Evolutionary conservation across 37 sponge, comb jelly and placozoan species (phyloP).

Genomic region (Theonella swinhoei): DNA sequence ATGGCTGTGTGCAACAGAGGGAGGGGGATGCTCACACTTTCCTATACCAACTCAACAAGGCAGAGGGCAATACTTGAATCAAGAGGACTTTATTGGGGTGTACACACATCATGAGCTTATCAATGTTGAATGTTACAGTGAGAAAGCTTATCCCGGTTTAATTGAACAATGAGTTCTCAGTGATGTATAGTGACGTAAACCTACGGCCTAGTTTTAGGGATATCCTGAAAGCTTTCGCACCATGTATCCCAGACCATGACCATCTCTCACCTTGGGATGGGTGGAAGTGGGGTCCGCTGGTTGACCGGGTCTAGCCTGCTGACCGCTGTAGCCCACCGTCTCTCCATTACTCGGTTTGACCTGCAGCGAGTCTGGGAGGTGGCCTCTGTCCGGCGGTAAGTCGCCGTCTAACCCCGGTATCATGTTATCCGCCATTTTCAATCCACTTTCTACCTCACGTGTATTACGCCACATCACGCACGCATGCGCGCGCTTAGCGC

Average conservation of each 20-base stretch:
- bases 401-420: constrained; percentile 47
- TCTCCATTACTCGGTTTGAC: background rate
- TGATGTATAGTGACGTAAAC: no score
- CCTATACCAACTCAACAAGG: background rate
- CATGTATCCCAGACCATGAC: no score
- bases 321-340: background rate
- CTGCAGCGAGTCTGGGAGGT: constrained; percentile 11
- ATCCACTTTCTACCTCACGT: background rate
- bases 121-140: no score
- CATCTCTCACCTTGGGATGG: background rate
- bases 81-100: background rate
- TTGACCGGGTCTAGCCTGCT: background rate
- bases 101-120: no score
- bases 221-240: no score
- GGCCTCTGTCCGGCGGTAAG: constrained; percentile 2
- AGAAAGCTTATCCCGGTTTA: no score
- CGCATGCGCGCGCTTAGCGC: constrained; percentile 9
- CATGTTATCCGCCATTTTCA: constrained; percentile 47
- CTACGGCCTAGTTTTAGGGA: no score
- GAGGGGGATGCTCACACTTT: no score
- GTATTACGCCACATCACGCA: background rate
- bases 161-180: no score
- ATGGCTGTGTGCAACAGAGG: no score
- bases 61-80: background rate
- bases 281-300: background rate